A percentile compares a stretch with the other conserved stretches of the same genome.
Evolutionary conservation across 1,140 invertebrate species (phyloP).

Genomic region (Artemia franciscana): DNA sequence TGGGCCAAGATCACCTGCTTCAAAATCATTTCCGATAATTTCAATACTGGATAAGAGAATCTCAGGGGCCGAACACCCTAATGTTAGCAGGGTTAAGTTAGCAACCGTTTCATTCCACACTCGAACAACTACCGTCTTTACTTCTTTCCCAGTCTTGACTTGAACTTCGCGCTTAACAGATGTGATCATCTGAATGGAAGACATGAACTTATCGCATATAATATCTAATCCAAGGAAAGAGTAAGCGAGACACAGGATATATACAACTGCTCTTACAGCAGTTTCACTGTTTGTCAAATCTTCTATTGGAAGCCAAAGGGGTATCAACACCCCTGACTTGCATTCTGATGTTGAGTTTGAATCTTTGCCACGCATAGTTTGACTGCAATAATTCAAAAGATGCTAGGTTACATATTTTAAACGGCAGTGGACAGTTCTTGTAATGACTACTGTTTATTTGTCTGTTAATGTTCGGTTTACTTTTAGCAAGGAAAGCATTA

Average conservation of each 20-base stretch:
- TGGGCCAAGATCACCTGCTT: conserved; percentile 21
- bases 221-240: conserved; percentile 28
- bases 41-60: conserved; percentile 27
- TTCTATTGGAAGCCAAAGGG: conserved; percentile 5
- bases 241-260: conserved; percentile 23
- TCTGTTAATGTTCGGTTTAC: too few relatives aligned
- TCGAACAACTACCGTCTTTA: conserved; percentile 21
- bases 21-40: conserved; percentile 19
- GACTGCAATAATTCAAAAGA: too few relatives aligned
- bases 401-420: too few relatives aligned
- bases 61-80: conserved; percentile 28
- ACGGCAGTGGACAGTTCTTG: too few relatives aligned
- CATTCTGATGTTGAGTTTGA: not conserved
- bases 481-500: too few relatives aligned
- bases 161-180: conserved; percentile 27
- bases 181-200: conserved; percentile 28
- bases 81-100: conserved; percentile 28
- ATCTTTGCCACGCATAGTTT: too few relatives aligned
- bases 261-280: conserved; percentile 6
- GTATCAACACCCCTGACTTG: conserved; percentile 4
- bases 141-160: conserved; percentile 22
- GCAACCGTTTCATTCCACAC: conserved; percentile 30
- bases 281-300: conserved; percentile 2
- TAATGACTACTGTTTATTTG: too few relatives aligned
- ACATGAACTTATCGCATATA: conserved; percentile 28